Conservation (phyloP, 2,113 vertebrate species). For the Entomyzon cyanotis region DNA sequence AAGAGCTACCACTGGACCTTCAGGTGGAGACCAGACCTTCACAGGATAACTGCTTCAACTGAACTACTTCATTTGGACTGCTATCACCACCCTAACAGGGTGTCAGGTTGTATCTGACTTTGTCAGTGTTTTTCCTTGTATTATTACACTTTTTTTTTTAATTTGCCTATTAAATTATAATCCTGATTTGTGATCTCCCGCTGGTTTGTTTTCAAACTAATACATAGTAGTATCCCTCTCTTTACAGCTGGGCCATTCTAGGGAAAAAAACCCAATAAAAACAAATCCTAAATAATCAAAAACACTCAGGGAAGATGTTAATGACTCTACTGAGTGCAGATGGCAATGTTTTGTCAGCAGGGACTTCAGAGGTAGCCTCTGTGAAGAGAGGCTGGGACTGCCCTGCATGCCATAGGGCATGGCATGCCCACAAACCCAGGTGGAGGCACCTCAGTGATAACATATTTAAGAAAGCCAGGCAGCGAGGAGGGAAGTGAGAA, state of each 20-base stretch:
- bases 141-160: no score
- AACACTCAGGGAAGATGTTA: neutral
- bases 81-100: no score
- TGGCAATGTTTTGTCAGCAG: neutral
- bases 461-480: neutral
- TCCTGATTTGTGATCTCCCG: no score
- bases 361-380: neutral
- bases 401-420: accelerated
- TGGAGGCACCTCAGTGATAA: neutral
- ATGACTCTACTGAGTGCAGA: neutral
- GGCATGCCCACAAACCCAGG: accelerated
- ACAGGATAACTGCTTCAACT: no score
- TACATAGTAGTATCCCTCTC: neutral
- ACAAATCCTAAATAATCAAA: neutral
- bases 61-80: no score
- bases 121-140: no score
- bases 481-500: neutral
- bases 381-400: neutral
- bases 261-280: neutral
- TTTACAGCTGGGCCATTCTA: neutral
- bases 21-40: no score
- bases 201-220: no score
- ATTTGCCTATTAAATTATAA: no score
- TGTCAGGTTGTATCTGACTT: no score
- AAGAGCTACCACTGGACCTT: no score